Evolutionary conservation across 2,797 vertebrate species (phyloP).

Genomic region (Rhinella marina): DNA sequence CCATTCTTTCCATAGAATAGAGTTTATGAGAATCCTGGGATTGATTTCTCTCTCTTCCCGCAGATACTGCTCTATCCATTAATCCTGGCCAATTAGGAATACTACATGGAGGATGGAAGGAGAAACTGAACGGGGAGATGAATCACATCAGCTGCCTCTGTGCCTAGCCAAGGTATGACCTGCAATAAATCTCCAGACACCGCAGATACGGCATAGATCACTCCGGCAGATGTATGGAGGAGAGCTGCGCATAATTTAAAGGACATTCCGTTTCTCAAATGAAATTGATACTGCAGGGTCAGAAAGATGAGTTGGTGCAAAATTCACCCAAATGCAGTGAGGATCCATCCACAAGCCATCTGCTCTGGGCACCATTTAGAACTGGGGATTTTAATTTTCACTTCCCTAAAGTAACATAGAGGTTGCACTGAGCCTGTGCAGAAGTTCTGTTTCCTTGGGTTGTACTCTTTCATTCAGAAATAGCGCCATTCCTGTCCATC

Average conservation of each 20-base stretch:
- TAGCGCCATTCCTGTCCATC: too few relatives aligned
- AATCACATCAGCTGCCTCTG: not conserved
- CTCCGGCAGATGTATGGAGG: not conserved
- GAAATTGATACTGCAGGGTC: not conserved
- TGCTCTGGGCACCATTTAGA: too few relatives aligned
- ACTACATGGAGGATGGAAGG: not conserved
- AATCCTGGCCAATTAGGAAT: constrained; percentile 37
- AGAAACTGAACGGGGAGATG: not conserved
- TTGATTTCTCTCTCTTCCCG: constrained; percentile 12
- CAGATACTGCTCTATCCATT: constrained; percentile 4
- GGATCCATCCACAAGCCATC: too few relatives aligned
- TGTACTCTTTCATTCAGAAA: too few relatives aligned
- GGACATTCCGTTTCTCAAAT: not conserved
- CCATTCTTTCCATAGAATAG: not conserved
- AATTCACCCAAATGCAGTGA: not conserved
- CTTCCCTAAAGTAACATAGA: too few relatives aligned
- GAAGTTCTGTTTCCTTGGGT: too few relatives aligned
- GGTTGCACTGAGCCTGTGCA: too few relatives aligned
- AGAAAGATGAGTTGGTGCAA: not conserved
- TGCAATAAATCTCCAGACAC: constrained; percentile 3
- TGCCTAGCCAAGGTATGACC: not conserved
- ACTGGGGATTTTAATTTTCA: too few relatives aligned
- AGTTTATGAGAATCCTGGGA: constrained; percentile 28
- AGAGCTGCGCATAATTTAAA: not conserved
- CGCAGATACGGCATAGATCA: not conserved